Percentiles rank a stretch among this genome's conserved stretches.
Conservation (phyloP, 2,888 invertebrate genomes). For the Syritta pipiens region DNA sequence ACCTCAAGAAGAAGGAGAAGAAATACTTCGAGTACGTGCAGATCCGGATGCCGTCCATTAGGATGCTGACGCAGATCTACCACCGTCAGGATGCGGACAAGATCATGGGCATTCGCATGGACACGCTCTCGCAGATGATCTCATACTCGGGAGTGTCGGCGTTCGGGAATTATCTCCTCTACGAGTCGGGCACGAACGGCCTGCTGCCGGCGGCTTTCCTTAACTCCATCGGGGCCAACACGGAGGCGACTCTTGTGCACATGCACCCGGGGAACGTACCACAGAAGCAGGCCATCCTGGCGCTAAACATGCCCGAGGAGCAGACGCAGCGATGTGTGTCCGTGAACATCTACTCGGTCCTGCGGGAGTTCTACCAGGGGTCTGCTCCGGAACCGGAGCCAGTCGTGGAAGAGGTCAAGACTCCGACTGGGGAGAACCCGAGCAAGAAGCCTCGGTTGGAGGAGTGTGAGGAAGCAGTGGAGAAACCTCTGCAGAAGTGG, state of each 20-base stretch:
- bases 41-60: constrained; percentile 88
- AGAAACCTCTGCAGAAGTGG: constrained; percentile 81
- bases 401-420: constrained; percentile 18
- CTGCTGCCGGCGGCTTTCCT: constrained; percentile 90
- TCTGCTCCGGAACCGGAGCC: constrained; percentile 53
- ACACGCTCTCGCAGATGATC: constrained; percentile 93
- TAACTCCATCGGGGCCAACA: constrained; percentile 85
- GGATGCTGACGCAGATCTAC: constrained; percentile 91
- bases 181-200: constrained; percentile 94
- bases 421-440: constrained; percentile 70
- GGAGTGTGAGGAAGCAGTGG: constrained; percentile 73
- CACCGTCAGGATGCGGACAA: constrained; percentile 88
- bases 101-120: constrained; percentile 88
- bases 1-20: constrained; percentile 95
- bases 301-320: constrained; percentile 88
- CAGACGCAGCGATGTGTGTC: constrained; percentile 86
- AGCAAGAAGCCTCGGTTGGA: constrained; percentile 76
- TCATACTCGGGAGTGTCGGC: constrained; percentile 89
- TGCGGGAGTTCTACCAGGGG: constrained; percentile 85
- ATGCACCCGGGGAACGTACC: constrained; percentile 90
- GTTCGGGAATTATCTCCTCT: constrained; percentile 88
- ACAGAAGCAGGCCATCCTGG: constrained; percentile 87
- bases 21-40: constrained; percentile 93
- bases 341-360: constrained; percentile 87
- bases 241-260: constrained; percentile 85